Base-by-base conservation (phyloP, 2,888 invertebrate genomes). In the Exephanes ischioxanthus region DNA sequence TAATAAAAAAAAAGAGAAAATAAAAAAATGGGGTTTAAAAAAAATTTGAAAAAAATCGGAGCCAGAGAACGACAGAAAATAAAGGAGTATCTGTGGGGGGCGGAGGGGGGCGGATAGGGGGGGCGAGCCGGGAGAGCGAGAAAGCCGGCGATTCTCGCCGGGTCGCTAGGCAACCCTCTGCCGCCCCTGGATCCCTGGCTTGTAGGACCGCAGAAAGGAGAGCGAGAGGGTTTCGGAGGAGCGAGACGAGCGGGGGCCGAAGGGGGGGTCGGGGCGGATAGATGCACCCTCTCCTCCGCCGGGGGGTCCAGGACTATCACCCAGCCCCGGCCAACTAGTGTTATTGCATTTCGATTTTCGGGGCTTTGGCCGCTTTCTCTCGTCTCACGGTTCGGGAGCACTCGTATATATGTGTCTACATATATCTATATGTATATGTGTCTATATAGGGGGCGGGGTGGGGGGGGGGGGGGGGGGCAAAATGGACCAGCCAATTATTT, bases 51-150 rank as follows among this genome's bases (percentile, higher is more conserved):
- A 55, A 55, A 55, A 55, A 55, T 14, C 14, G 45, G 14, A 45
- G 14, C 3, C 45, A 3, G 14, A 45, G 45, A 45, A 45, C 3
- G 14, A 53, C 70, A 73, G 2, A n/a, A 9, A 73, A 9, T n/a
- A 7, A 33, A 7, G 37, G 41, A 92, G 93, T 94, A 30, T 26
- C 30, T 0, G 61, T 5, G 51, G 9, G 58, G 11, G 61, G 61
- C 30, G 61, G 16, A 30, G 22, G 33, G 61, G 26, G 61, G 6
- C 1, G 14, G 11, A 22, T 94, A 94, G 14, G 16, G 61, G 1
- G 16, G 6, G 7, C 16, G 61, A 30, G 14, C 91, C 92, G 37
- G 94, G 94, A 94, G 73, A 77, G 71, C 86, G 79, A 72, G 86
- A 86, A 82, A 85, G 80, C 45, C 61, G 37, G 37, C 63, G 81